Evolutionary conservation across 2,888 invertebrate genomes (phyloP).

Genomic region (Hylaea fasciaria): DNA sequence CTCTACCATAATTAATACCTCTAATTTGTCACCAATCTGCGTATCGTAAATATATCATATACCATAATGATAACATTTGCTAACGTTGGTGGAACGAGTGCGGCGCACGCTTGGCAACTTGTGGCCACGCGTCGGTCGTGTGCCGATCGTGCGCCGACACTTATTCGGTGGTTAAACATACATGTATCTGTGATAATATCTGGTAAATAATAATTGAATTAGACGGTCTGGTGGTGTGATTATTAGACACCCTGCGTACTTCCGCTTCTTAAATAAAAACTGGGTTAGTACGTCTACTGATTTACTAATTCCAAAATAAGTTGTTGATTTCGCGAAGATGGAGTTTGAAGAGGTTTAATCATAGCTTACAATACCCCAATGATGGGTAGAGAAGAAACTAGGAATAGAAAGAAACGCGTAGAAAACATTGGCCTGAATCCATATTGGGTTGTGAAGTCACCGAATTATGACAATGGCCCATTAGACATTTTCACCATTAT

Average conservation of each 20-base stretch:
- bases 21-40: conserved; percentile 46
- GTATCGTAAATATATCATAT: conserved; percentile 44
- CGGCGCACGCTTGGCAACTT: conserved; percentile 48
- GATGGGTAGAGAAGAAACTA: too few species aligned
- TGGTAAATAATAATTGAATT: conserved; percentile 12
- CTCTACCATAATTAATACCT: neutral
- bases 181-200: conserved; percentile 18
- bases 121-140: conserved; percentile 33
- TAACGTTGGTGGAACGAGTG: conserved; percentile 29
- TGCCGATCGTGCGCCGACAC: conserved; percentile 30
- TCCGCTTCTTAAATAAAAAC: neutral
- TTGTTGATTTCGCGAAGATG: too few species aligned
- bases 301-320: too few species aligned
- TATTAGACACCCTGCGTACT: neutral
- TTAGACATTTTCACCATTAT: too few species aligned
- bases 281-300: too few species aligned
- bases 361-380: too few species aligned
- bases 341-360: too few species aligned
- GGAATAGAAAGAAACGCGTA: too few species aligned
- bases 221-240: conserved; percentile 3
- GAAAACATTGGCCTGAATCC: too few species aligned
- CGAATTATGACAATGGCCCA: too few species aligned
- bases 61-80: conserved; percentile 31
- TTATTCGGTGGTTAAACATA: conserved; percentile 35
- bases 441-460: too few species aligned